Conservation (phyloP, 2,888 invertebrate species). For the Nasonia oneida region DNA sequence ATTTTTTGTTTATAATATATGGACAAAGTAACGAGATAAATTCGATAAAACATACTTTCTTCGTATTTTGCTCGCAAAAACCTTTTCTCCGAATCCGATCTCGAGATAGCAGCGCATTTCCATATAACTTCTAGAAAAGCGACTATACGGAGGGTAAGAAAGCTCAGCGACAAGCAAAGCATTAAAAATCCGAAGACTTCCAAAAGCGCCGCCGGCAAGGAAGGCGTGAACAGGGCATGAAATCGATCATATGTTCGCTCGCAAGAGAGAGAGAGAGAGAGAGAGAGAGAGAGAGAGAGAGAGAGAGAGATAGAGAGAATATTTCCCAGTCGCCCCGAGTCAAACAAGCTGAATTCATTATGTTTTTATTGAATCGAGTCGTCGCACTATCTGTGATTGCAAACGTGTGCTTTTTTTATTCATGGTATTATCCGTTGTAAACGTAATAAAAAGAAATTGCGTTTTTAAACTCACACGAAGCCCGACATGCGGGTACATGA, state of each 20-base stretch:
- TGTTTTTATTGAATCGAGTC: neutral
- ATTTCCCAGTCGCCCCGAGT: neutral
- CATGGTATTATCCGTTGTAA: neutral
- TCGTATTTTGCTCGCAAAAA: no score
- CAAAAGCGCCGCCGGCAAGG: slow-evolving; percentile 17
- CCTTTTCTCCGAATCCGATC: no score
- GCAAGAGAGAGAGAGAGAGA: neutral
- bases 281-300: neutral
- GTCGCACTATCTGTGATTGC: neutral
- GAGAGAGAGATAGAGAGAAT: neutral
- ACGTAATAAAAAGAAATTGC: neutral
- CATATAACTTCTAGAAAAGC: neutral
- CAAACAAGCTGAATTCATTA: neutral
- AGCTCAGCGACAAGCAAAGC: neutral
- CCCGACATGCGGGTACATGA: neutral
- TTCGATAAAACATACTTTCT: no score
- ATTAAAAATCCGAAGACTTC: neutral
- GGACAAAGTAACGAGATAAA: no score
- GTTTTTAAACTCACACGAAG: neutral
- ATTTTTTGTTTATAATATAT: neutral
- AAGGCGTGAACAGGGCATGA: slow-evolving; percentile 12
- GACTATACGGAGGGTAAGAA: neutral
- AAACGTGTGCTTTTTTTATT: neutral
- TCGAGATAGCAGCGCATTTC: neutral
- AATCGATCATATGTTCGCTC: slow-evolving; percentile 33